Percentiles rank a stretch among this genome's conserved stretches.
phyloP scores from a whole-genome alignment of 2,797 vertebrate genomes.

The Borostomias antarcticus region DNA sequence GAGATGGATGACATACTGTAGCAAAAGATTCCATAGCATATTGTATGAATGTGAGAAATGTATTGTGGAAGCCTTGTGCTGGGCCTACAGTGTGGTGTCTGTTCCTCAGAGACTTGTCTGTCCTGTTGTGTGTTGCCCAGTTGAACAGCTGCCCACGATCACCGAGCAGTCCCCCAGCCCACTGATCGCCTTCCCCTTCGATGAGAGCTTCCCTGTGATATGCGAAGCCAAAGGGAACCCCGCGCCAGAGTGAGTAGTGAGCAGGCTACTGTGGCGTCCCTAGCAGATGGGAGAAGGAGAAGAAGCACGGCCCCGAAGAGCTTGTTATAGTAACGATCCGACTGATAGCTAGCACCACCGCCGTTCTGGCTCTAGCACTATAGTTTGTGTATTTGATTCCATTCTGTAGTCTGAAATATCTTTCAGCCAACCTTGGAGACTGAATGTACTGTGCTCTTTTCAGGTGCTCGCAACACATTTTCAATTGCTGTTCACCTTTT shows the following conservation, averaged over 20 bases:
- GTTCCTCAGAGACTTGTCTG: conserved; percentile 28
- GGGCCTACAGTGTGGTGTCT: conserved; percentile 19
- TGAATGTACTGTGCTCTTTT: background rate
- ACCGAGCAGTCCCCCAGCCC: conserved; percentile 79
- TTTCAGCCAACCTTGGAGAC: conserved; percentile 19
- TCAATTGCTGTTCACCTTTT: background rate
- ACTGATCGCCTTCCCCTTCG: conserved; percentile 91
- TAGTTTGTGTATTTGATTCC: conserved; percentile 28
- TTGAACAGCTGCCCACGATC: conserved; percentile 93
- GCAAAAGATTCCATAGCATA: background rate
- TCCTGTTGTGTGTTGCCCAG: conserved; percentile 73
- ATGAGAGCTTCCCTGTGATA: conserved; percentile 88
- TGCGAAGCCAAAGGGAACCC: conserved; percentile 96
- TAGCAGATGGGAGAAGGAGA: conserved; percentile 14
- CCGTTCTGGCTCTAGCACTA: conserved; percentile 26
- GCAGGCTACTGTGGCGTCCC: background rate
- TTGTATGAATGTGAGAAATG: conserved; percentile 1
- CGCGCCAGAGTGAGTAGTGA: conserved; percentile 83
- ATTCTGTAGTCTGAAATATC: background rate
- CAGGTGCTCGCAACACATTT: background rate
- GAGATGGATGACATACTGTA: background rate
- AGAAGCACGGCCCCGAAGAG: conserved; percentile 11
- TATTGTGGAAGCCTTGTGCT: conserved; percentile 2
- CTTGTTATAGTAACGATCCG: conserved; percentile 41
- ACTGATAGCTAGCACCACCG: conserved; percentile 25